A percentile compares a stretch with the other conserved stretches of the same genome.
Evolutionary conservation across 2,113 vertebrate species (phyloP).

Genomic region (Coturnix japonica): DNA sequence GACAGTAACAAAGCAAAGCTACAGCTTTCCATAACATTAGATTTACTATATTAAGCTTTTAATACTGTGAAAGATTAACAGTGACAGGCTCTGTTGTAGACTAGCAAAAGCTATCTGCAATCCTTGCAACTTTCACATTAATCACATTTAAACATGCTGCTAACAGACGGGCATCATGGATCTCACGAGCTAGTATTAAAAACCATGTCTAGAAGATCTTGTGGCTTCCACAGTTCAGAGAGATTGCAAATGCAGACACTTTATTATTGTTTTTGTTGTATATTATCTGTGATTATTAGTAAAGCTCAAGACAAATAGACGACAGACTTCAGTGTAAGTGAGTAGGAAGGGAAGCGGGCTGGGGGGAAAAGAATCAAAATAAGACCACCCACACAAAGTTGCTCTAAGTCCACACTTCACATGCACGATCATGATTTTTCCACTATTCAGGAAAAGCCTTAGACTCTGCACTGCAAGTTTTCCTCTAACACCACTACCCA

Average conservation of each 20-base stretch:
- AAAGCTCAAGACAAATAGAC: constrained; percentile 53
- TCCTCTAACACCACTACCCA: background rate
- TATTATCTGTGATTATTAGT: constrained; percentile 30
- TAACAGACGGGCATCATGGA: constrained; percentile 59
- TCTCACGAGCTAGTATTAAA: constrained; percentile 41
- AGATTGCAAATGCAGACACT: background rate
- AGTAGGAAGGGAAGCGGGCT: background rate
- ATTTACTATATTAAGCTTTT: constrained; percentile 72
- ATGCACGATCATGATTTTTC: background rate
- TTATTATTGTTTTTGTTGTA: constrained; percentile 38
- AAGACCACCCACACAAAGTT: constrained; percentile 55
- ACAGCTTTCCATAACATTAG: constrained; percentile 43
- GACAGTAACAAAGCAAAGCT: constrained; percentile 38
- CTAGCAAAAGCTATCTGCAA: constrained; percentile 44
- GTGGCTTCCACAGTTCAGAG: constrained; percentile 28
- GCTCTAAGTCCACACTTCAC: background rate
- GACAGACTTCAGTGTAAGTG: background rate
- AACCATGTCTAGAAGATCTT: constrained; percentile 33
- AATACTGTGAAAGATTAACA: constrained; percentile 70
- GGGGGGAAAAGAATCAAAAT: constrained; percentile 30
- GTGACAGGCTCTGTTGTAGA: constrained; percentile 65
- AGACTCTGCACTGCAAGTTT: background rate
- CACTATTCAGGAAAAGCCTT: background rate
- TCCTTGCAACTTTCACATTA: constrained; percentile 62
- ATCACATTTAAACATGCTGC: constrained; percentile 63